Base-by-base conservation (phyloP, 2,888 invertebrate species). In the Endotricha flammealis region DNA sequence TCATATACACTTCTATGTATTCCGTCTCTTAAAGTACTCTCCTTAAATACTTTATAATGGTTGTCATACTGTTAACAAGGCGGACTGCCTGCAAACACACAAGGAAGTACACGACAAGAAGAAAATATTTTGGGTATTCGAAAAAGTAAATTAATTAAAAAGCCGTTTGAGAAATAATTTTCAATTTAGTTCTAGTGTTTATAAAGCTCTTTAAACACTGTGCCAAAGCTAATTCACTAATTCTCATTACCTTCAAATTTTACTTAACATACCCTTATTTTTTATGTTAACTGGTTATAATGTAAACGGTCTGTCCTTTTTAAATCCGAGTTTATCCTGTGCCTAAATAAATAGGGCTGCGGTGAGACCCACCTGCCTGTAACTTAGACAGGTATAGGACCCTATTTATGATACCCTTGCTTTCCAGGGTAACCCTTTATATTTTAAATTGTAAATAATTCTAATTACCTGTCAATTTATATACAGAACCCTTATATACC, bases 291-390 rank as follows among this genome's bases (percentile, higher is more conserved):
- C 3, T 6, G 20, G 20, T 7, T 27, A 10, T 12, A 27, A 11
- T 3, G 7, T 12, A 27, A 27, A 11, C 27, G 29, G 8, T 12
- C 7, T 8, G 35, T 29, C 42, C 34, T 40, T 39, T 50, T 45
- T 44, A 46, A 47, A 46, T 48, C 30, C 13, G 36, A 45, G 41
- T 48, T 52, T 47, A 46, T 46, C 31, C 44, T 32, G 41, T 23
- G 36, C 50, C 53, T 47, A 50, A 53, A 45, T 43, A 48, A 50
- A 54, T 48, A 49, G 39, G 22, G 32, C 39, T 24, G 41, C 12
- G 3, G 35, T 29, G 29, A 14, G 27, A 29, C 29, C 32, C 31
- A 12, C 22, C 23, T 34, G 25, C 32, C 31, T 23, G 31, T 32
- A 36, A 42, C 39, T 39, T 39, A 42, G 34, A 38, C 23, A 38